A percentile compares a stretch with the other conserved stretches of the same genome.
phyloP scores from a whole-genome alignment of 2,888 invertebrate species.

The Nemoura dubitans region DNA sequence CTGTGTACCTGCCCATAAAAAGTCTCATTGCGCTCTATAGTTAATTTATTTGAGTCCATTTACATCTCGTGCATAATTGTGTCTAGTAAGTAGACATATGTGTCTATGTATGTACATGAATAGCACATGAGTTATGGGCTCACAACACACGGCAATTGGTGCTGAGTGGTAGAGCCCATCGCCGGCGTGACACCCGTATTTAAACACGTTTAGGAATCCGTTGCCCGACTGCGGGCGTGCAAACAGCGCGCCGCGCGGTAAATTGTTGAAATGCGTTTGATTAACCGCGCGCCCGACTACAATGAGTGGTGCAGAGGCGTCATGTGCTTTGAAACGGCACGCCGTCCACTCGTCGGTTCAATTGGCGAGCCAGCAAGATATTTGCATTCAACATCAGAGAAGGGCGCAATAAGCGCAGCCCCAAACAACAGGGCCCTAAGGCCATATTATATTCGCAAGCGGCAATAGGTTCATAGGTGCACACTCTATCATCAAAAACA shows the following conservation, averaged over 20 bases:
- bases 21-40: not conserved
- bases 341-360: too few relatives aligned
- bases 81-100: not conserved
- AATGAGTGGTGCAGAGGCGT: not conserved
- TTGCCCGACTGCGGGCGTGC: not conserved
- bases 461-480: too few relatives aligned
- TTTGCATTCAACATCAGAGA: too few relatives aligned
- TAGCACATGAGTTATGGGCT: not conserved
- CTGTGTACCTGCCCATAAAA: not conserved
- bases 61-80: not conserved
- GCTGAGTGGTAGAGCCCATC: not conserved
- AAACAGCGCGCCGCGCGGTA: not conserved
- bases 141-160: not conserved
- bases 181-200: not conserved
- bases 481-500: too few relatives aligned
- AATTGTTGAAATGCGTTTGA: not conserved
- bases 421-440: too few relatives aligned
- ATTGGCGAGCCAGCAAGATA: too few relatives aligned
- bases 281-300: not conserved
- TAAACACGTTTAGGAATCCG: slow-evolving; percentile 1
- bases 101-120: not conserved
- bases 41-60: not conserved
- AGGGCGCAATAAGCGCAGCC: too few relatives aligned
- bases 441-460: too few relatives aligned
- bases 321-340: not conserved